Evolutionary conservation across 2,797 vertebrate species (phyloP), one percentile per base, ranked within the genome.

Genomic region (Nannoperca obscura): DNA sequence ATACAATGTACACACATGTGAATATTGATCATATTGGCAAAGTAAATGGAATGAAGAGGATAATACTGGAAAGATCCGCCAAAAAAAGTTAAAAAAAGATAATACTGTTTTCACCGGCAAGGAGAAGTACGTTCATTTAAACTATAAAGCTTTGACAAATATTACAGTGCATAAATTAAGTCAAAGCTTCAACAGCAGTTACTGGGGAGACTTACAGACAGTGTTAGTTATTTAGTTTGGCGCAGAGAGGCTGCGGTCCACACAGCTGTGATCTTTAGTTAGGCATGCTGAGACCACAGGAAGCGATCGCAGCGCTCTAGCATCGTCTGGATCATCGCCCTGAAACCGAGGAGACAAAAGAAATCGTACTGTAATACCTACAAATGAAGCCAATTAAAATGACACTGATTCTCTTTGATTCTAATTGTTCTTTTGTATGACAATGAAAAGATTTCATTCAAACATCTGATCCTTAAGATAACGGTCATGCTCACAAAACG

Each of bases 221-320:
- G 61, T 67, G 64, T 89, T 74, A 69, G 46, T 68, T 27, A 50
- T 52, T 1, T 63, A 24, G 22, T 62, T 76, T 61, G 46, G 38
- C 7, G 79, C n/a, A 19, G 50, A 75, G 52, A 22, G 24, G 46
- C 46, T 50, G 36, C 24, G 30, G 32, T 52, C n/a, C 4, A 59
- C 17, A 13, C 19, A 22, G 50, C 3, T 7, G 27, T 53, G 49
- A 14, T 71, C 40, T 71, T 70, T 5, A 54, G 63, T 92, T 93
- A 99, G 27, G 97, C 96, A 50, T 99, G 98, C 84, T 99, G 98
- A 86, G 98, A 99, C 98, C 98, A 99, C 59, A 99, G 94, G 91
- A 98, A 99, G 17, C 97, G 96, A 86, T 99, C 98, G 72, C 98
- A 99, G 67, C 97, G 97, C 92, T 99, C 98, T 61, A 99, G 86